Base-by-base conservation (phyloP, 2,888 invertebrate species). In the Cotesia congregata region DNA sequence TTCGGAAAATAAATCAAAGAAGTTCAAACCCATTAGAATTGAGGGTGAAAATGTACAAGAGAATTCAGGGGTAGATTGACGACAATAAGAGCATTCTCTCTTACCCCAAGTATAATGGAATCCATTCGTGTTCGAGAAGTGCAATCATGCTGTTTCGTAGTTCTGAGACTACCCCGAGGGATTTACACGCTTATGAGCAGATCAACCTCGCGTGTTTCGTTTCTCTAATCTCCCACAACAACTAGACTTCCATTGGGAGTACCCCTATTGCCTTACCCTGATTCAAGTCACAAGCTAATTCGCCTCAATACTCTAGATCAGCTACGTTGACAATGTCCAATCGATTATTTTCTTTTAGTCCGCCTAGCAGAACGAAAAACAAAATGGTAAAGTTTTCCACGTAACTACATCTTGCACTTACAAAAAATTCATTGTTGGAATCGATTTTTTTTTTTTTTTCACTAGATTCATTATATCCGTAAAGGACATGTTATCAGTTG, bases 141-240 rank as follows among this genome's bases (percentile, higher is more conserved):
- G 87, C 89, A 89, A 89, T 89, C 89, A 89, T 89, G 89, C 88
- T 89, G 89, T 89, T 88, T 87, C 84, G 83, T 85, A 87, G 79
- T 82, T 88, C 87, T 84, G 85, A 86, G 84, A 85, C 86, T 86
- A 85, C 85, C 89, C 87, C 88, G 83, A 85, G 89, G 88, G 88
- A 88, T 88, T 88, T 88, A 85, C 85, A 83, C 86, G 85, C 85
- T 88, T 87, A 87, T 86, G 88, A 86, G 85, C 87, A 86, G 88
- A 88, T 88, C 88, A 88, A 83, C 81, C 84, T 86, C 83, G 85
- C 85, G 86, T 86, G 85, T 79, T 77, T 79, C 73, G 70, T 67
- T 78, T 75, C 77, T 77, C 60, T 70, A 40, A 39, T 39, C 61
- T 65, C 71, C 50, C 59, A 40, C 69, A 40, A 74, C 69, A 68